Evolutionary conservation across 2,888 invertebrate genomes (phyloP), one percentile per base, ranked within the genome.

Genomic region (Coecobrya sp.): DNA sequence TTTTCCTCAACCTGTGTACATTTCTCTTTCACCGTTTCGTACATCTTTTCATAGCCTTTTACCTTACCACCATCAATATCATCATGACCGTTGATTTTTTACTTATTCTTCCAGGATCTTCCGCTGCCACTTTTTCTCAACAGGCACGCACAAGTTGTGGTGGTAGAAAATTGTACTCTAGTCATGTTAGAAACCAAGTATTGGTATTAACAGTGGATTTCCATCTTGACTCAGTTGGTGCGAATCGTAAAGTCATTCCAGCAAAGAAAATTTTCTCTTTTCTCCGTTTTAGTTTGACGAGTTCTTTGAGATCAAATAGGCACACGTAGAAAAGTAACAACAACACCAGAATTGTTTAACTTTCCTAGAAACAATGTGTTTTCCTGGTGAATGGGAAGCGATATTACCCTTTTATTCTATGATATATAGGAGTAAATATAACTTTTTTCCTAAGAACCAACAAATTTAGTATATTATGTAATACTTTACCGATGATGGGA

Each of bases 171-270:
- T 65, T 84, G 62, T 84, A 62, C 79, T 22, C 79, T 27, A 79
- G 79, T 49, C 79, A 79, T 22, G 79, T 55, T 79, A 79, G 16
- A 79, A 79, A 45, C 25, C 13, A 65, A 62, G 84, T 84, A 84
- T 84, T 59, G 84, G 65, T 36, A 84, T 84, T 84, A 42, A 59
- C 84, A 84, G 59, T 84, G 84, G 65, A 84, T 62, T 84, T 84
- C 25, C 19, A 19, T 45, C 45, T 62, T 42, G 8, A 59, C 52
- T 82, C 30, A 55, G 59, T 82, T 59, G 82, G 73, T 73, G 73
- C 42, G 42, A 73, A 73, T 36, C 73, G 73, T 73, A 73, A 73
- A 73, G 73, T 42, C 22, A 73, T 73, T 73, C 30, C 62, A 52
- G 16, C 25, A 27, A 45, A 52, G 27, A 25, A 25, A 79, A 79